Evolutionary conservation across 2,113 vertebrate species (phyloP).

Genomic region (Lepisosteus osseus): DNA sequence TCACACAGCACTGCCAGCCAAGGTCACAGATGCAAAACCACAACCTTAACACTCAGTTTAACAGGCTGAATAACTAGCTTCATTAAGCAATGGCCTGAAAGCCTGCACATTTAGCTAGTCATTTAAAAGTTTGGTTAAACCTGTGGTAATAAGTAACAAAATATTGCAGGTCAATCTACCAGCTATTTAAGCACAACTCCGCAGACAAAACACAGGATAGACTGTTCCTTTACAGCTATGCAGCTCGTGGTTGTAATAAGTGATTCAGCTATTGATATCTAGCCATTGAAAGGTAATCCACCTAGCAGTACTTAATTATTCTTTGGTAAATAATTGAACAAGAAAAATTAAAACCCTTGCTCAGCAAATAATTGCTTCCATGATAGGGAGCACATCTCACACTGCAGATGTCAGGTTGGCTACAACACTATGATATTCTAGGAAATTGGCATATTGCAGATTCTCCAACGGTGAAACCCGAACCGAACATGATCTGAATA

Average conservation of each 20-base stretch:
- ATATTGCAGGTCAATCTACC: background rate
- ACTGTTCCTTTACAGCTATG: background rate
- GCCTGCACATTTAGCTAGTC: background rate
- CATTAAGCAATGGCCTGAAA: background rate
- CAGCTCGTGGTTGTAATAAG: background rate
- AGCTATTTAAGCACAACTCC: background rate
- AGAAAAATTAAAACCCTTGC: background rate
- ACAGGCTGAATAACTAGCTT: background rate
- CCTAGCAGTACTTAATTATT: background rate
- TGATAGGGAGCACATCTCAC: background rate
- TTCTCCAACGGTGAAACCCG: background rate
- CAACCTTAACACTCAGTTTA: background rate
- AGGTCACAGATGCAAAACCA: background rate
- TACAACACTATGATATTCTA: background rate
- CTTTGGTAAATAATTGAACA: background rate
- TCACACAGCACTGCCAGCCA: background rate
- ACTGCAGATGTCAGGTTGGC: background rate
- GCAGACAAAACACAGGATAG: background rate
- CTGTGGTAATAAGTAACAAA: background rate
- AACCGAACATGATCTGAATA: conserved; percentile 1
- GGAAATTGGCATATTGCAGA: conserved; percentile 3
- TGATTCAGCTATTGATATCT: no score
- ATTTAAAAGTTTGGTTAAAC: background rate
- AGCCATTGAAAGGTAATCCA: no score
- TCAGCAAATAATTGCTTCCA: conserved; percentile 5